A percentile compares a stretch with the other conserved stretches of the same genome.
Evolutionary conservation across 64 coral and sea anemone species (phyloP).

Genomic region (Montipora capricornis): DNA sequence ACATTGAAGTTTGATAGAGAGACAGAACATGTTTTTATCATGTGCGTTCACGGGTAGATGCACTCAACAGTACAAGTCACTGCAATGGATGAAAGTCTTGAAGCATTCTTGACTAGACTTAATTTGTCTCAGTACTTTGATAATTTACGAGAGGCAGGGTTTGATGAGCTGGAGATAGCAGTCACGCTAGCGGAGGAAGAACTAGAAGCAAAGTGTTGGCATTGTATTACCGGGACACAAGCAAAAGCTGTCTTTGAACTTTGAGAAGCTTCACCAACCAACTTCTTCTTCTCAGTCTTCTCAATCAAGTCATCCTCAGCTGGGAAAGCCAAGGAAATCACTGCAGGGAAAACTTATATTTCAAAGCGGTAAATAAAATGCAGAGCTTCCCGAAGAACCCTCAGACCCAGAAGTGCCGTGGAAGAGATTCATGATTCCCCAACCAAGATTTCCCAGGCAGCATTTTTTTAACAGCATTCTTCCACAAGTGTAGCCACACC

Average conservation of each 20-base stretch:
- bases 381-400: background rate
- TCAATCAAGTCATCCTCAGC: background rate
- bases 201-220: conserved; percentile 40
- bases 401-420: background rate
- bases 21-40: background rate
- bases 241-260: conserved; percentile 53
- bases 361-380: conserved; percentile 2
- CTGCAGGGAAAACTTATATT: conserved; percentile 19
- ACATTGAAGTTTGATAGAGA: background rate
- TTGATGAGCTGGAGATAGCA: conserved; percentile 65
- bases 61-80: background rate
- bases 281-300: background rate
- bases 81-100: conserved; percentile 65
- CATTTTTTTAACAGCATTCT: conserved; percentile 27
- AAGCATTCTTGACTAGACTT: conserved; percentile 16
- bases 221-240: conserved; percentile 67
- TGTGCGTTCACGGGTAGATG: background rate
- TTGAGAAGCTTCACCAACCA: conserved; percentile 54
- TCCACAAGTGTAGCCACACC: conserved; percentile 21
- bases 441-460: background rate
- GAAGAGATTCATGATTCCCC: background rate
- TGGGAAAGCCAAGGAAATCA: background rate
- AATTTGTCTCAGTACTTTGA: conserved; percentile 68
- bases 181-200: conserved; percentile 63
- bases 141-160: conserved; percentile 51